Conservation (phyloP, 2,113 vertebrate species). For the Orcinus orca region DNA sequence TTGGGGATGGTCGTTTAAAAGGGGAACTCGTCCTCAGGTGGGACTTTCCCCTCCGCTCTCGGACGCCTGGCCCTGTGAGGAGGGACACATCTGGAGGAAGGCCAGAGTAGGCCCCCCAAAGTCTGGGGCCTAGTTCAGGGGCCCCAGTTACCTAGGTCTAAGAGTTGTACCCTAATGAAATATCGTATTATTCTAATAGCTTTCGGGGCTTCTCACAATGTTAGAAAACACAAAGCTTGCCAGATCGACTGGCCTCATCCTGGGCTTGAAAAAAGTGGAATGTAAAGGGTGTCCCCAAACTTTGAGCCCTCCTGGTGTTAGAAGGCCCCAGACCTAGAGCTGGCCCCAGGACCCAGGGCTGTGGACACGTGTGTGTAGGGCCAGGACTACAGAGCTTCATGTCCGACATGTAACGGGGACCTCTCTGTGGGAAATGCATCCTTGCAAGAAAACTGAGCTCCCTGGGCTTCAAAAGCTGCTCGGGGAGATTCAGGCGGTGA, state of each 20-base stretch:
- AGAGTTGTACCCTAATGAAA: background rate
- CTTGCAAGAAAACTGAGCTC: conserved; percentile 33
- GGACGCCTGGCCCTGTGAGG: background rate
- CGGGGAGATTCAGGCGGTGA: background rate
- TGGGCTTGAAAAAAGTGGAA: background rate
- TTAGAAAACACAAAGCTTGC: background rate
- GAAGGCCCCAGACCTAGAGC: background rate
- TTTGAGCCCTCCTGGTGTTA: background rate
- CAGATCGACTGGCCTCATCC: background rate
- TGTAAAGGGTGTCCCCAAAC: background rate
- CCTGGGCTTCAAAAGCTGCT: conserved; percentile 37
- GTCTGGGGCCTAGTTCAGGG: no score
- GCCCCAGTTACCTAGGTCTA: background rate
- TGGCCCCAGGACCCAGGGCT: background rate
- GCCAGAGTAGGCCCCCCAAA: background rate
- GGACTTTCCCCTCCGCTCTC: no score
- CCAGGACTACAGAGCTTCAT: background rate
- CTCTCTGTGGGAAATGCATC: conserved; percentile 25
- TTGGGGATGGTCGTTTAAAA: background rate
- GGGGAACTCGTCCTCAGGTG: background rate
- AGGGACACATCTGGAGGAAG: background rate
- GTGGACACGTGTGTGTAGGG: background rate
- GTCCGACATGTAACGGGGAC: background rate
- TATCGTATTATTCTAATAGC: background rate
- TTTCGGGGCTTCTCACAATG: background rate